These are phyloP conservation scores for Xanthorhoe designata DNA, from an alignment of 2,888 invertebrate species.

Conservation along the genomic window DNA sequence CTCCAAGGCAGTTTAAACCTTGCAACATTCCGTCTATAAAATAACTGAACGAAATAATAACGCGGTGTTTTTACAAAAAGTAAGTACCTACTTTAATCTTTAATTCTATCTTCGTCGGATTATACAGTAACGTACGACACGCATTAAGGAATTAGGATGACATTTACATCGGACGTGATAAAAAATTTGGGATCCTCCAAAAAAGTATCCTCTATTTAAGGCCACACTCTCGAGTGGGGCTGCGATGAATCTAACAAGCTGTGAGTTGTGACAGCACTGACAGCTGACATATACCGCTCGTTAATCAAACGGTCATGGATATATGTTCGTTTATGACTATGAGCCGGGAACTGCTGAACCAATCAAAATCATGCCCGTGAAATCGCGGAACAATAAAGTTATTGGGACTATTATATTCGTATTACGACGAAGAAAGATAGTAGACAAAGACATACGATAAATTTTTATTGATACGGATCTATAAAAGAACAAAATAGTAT, in stretches of 20 bases:
- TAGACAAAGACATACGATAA: slow-evolving; percentile 17
- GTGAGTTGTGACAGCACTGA: slow-evolving; percentile 81
- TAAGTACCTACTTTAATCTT: slow-evolving; percentile 18
- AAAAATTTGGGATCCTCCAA: slow-evolving; percentile 71
- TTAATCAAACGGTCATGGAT: slow-evolving; percentile 78
- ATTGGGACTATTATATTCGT: slow-evolving; percentile 33
- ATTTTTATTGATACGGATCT: slow-evolving; percentile 18
- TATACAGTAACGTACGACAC: slow-evolving; percentile 52
- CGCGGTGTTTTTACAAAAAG: background rate
- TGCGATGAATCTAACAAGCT: slow-evolving; percentile 80
- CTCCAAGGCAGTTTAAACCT: background rate
- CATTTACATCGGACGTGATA: slow-evolving; percentile 64
- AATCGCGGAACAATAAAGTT: slow-evolving; percentile 48
- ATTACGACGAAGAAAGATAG: slow-evolving; percentile 17
- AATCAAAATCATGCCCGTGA: slow-evolving; percentile 43
- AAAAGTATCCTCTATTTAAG: slow-evolving; percentile 76
- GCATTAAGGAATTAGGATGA: slow-evolving; percentile 65
- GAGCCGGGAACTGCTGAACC: slow-evolving; percentile 40
- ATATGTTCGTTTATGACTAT: slow-evolving; percentile 64
- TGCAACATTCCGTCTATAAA: slow-evolving; percentile 9
- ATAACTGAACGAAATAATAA: background rate
- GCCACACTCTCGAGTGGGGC: slow-evolving; percentile 68
- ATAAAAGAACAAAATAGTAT: slow-evolving; percentile 1
- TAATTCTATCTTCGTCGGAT: slow-evolving; percentile 43
- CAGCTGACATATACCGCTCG: slow-evolving; percentile 82